Percentiles rank a stretch among this genome's conserved stretches.
Conservation (phyloP, 2,113 vertebrate genomes). For the Ellobius talpinus region DNA sequence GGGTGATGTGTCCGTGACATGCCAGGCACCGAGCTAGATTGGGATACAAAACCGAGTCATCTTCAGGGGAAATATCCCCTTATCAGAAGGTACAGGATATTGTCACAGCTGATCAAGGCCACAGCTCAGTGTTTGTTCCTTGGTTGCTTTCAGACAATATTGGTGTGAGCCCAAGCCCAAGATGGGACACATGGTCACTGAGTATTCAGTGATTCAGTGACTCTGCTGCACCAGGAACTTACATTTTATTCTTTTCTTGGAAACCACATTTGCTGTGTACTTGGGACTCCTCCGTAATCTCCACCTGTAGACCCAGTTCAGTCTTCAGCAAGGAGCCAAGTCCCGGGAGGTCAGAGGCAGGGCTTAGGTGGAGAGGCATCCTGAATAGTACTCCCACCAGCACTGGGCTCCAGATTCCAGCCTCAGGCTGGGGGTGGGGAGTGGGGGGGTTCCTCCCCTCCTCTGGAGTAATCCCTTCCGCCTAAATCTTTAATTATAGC, state of each 20-base stretch:
- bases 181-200: too few species aligned
- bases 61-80: background rate
- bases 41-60: background rate
- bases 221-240: too few species aligned
- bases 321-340: background rate
- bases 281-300: background rate
- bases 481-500: constrained; percentile 74
- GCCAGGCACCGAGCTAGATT: background rate
- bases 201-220: background rate
- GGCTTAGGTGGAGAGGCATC: background rate
- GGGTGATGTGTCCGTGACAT: accelerated
- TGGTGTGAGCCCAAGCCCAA: too few species aligned
- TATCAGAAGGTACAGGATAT: background rate
- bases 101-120: background rate
- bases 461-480: constrained; percentile 71
- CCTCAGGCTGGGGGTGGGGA: background rate
- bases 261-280: background rate
- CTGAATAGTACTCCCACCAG: background rate
- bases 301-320: too few species aligned
- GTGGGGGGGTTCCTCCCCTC: background rate
- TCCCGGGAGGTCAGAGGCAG: background rate
- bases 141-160: background rate
- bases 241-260: background rate
- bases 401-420: background rate
- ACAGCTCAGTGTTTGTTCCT: too few species aligned